These are phyloP conservation scores for Regulus satrapa DNA, from an alignment of 2,113 vertebrate genomes.

Conservation along the genomic window DNA sequence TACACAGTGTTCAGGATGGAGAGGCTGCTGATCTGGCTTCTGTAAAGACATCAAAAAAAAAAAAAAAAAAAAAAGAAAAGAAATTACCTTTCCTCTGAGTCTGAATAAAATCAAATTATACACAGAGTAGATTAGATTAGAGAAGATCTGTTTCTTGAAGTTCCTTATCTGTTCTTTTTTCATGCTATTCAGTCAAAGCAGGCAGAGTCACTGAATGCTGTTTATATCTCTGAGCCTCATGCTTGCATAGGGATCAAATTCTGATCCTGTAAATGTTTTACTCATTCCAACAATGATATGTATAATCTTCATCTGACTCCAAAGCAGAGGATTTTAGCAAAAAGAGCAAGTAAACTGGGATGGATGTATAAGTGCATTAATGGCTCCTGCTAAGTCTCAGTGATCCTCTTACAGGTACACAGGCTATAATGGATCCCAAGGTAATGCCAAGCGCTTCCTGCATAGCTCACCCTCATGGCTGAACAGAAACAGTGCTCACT, in stretches of 20 bases:
- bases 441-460: neutral
- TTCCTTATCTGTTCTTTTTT: constrained; percentile 3
- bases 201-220: neutral
- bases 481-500: neutral
- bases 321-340: neutral
- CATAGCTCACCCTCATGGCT: neutral
- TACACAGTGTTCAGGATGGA: neutral
- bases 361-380: neutral
- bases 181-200: neutral
- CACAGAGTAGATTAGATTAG: constrained; percentile 44
- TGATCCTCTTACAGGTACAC: constrained; percentile 41
- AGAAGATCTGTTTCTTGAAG: constrained; percentile 42
- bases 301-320: constrained; percentile 12
- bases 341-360: neutral
- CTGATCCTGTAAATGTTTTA: neutral
- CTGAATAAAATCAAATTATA: constrained; percentile 55
- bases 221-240: neutral
- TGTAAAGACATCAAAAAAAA: neutral
- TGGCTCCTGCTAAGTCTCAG: neutral
- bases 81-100: constrained; percentile 22
- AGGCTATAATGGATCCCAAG: neutral
- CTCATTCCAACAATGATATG: neutral
- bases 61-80: neutral
- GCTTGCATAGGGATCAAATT: neutral
- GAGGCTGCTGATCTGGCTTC: constrained; percentile 15